phyloP scores from a whole-genome alignment of 2,888 invertebrate genomes.

The Noctua janthe region DNA sequence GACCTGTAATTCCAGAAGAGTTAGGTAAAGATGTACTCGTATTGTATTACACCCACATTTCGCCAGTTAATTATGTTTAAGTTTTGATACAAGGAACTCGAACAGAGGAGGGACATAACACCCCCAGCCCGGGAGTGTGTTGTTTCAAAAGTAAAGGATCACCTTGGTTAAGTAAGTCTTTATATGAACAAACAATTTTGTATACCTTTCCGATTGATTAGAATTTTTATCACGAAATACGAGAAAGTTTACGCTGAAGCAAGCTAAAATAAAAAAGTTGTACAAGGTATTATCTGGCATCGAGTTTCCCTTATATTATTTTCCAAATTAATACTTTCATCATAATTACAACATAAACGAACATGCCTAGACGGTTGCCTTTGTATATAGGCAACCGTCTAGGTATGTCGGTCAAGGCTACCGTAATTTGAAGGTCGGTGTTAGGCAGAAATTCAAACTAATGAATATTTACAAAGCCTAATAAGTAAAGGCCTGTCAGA shows the following conservation, averaged over 20 bases:
- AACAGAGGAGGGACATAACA: neutral
- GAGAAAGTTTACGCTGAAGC: no score
- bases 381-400: neutral
- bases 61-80: neutral
- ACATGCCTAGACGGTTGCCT: no score
- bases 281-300: neutral
- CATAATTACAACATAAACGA: neutral
- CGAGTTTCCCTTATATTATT: neutral
- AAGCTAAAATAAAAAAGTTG: neutral
- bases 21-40: neutral
- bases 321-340: neutral
- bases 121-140: neutral
- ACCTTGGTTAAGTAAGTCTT: neutral
- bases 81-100: neutral
- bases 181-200: neutral
- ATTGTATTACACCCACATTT: neutral
- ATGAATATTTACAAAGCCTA: neutral
- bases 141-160: neutral
- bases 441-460: neutral
- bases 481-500: neutral
- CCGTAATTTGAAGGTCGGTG: no score
- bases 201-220: neutral
- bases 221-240: neutral
- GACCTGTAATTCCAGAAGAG: neutral
- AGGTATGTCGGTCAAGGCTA: neutral